Evolutionary conservation across 2,888 invertebrate genomes (phyloP).

Genomic region (Carpatolechia fugitivella): DNA sequence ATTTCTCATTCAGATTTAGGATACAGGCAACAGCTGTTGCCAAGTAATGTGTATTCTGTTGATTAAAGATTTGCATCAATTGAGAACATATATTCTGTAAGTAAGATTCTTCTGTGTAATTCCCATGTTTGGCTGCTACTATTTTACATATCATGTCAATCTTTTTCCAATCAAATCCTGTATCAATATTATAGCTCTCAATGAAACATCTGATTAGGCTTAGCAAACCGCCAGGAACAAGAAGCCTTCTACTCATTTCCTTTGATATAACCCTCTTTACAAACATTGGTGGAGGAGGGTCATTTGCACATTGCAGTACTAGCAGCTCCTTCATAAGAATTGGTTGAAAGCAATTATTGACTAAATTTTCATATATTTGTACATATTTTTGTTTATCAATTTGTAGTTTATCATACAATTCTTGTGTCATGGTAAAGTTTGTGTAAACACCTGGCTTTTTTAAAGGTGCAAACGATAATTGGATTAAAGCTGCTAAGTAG

Average conservation of each 20-base stretch:
- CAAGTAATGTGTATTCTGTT: conserved; percentile 62
- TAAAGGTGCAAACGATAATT: conserved; percentile 83
- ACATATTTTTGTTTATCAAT: conserved; percentile 74
- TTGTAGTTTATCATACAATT: conserved; percentile 72
- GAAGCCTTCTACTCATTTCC: conserved; percentile 80
- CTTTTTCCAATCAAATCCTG: conserved; percentile 82
- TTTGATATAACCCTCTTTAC: conserved; percentile 80
- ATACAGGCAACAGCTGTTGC: conserved; percentile 78
- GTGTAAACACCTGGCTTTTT: conserved; percentile 75
- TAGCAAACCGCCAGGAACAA: conserved; percentile 81
- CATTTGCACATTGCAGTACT: conserved; percentile 77
- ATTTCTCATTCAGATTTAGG: conserved; percentile 70
- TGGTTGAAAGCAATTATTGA: conserved; percentile 79
- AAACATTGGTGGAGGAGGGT: conserved; percentile 80
- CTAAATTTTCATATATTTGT: conserved; percentile 69
- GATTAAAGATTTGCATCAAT: conserved; percentile 65
- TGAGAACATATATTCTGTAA: conserved; percentile 75
- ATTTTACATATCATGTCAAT: conserved; percentile 83
- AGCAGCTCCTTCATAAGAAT: conserved; percentile 84
- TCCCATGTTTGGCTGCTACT: conserved; percentile 77
- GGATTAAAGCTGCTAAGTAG: conserved; percentile 83
- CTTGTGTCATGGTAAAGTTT: conserved; percentile 76
- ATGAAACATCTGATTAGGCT: conserved; percentile 83
- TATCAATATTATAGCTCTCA: conserved; percentile 74
- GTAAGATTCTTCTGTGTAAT: conserved; percentile 65